Conservation (phyloP, 2,888 invertebrate species). For the Acholoe squamosa region DNA sequence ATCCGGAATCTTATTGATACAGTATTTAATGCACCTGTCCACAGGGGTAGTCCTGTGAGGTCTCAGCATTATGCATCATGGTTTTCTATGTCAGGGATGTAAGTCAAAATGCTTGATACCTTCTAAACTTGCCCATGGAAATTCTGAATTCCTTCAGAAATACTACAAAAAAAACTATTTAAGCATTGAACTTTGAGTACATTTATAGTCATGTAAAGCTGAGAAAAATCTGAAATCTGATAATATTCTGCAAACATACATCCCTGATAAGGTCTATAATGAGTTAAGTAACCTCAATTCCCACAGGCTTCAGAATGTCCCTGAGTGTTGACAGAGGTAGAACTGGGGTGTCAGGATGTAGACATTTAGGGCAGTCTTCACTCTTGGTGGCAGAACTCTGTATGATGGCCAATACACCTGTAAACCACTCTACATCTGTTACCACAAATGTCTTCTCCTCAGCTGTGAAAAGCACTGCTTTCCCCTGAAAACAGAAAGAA, state of each 20-base stretch:
- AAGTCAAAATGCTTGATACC: too few species aligned
- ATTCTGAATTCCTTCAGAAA: too few species aligned
- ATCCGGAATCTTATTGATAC: too few species aligned
- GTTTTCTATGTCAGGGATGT: too few species aligned
- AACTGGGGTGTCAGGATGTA: slow-evolving; percentile 23
- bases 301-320: neutral
- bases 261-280: neutral
- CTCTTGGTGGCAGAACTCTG: neutral
- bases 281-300: neutral
- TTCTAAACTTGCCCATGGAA: too few species aligned
- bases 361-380: neutral
- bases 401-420: neutral
- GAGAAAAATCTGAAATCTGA: too few species aligned
- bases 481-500: neutral
- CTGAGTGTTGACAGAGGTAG: neutral
- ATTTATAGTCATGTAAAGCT: too few species aligned
- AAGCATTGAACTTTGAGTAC: too few species aligned
- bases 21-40: too few species aligned
- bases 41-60: too few species aligned
- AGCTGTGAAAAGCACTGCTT: neutral
- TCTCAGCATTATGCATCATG: too few species aligned
- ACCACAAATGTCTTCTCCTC: neutral
- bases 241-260: neutral
- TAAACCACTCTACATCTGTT: slow-evolving; percentile 16
- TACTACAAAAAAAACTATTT: too few species aligned